Base-by-base conservation (phyloP, 2,888 invertebrate genomes). In the Aphidoletes aphidimyza region DNA sequence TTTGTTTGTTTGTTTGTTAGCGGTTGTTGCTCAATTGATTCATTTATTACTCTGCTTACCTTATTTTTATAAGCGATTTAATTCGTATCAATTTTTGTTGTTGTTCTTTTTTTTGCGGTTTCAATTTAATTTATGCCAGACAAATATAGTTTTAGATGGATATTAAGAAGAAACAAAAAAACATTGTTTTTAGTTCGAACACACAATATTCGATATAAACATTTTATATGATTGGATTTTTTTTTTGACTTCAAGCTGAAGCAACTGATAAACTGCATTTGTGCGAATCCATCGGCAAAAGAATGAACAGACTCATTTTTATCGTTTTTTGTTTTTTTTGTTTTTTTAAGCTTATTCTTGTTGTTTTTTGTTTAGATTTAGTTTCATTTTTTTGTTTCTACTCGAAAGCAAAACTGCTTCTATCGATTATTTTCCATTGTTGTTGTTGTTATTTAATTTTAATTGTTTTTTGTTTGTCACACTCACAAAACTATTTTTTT, bases 371-470 rank as follows among this genome's bases (percentile, higher is more conserved):
- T 83, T 39, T 1, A n/a, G 37, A 39, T 22, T 39, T 83, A n/a
- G 0, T 83, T 37, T 19, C n/a, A 37, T 83, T 83, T 83, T 39
- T 9, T 83, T 37, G 2, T 83, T 37, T 83, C 36, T 36, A 37
- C 39, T 37, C 9, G 37, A 19, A 37, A 34, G 2, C 36, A 14
- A 26, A n/a, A 1, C 9, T 37, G 5, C 22, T 54, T n/a, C 54
- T 54, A 22, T 26, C 54, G 54, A 54, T 26, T 54, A 22, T 1
- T 78, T 83, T 83, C 9, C 19, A 19, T 37, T 37, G 9, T 83
- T 83, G 37, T 83, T 83, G n/a, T 69, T 69, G 8, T 83, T 83
- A n/a, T 39, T 78, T 78, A 78, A n/a, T n/a, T n/a, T n/a, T n/a
- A n/a, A n/a, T n/a, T n/a, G 36, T 78, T 78, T 11, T 19, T 34